Conservation (phyloP, 53 echinoderm and acorn worm species). For the Stichopus horrens region DNA sequence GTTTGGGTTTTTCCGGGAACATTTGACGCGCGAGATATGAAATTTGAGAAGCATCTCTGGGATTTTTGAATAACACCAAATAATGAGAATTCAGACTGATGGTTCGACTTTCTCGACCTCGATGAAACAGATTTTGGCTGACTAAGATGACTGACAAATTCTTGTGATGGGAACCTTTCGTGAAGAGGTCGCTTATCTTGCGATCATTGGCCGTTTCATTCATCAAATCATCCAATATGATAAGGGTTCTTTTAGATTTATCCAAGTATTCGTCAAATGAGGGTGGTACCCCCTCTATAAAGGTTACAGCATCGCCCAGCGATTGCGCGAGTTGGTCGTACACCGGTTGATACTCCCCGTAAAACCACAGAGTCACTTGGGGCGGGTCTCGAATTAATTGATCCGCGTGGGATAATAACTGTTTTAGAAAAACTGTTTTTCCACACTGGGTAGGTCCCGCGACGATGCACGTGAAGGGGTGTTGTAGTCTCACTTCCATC, state of each 20-base stretch:
- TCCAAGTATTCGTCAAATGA: constrained; percentile 58
- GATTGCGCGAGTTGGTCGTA: constrained; percentile 56
- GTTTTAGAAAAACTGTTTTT: constrained; percentile 65
- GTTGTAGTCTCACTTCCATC: constrained; percentile 37
- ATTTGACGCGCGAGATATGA: constrained; percentile 68
- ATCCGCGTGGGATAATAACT: constrained; percentile 44
- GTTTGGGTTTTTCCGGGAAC: constrained; percentile 62
- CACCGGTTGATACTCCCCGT: constrained; percentile 70
- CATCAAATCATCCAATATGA: constrained; percentile 77
- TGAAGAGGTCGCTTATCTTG: constrained; percentile 63
- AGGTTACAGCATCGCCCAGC: constrained; percentile 44
- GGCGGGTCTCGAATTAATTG: constrained; percentile 51
- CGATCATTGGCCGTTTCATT: constrained; percentile 55
- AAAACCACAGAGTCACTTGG: constrained; percentile 68
- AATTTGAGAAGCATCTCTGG: constrained; percentile 76
- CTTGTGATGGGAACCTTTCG: constrained; percentile 75
- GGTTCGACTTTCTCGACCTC: constrained; percentile 73
- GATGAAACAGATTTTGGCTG: constrained; percentile 71
- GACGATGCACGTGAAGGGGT: constrained; percentile 42
- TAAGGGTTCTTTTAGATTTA: constrained; percentile 44
- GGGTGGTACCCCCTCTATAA: constrained; percentile 59
- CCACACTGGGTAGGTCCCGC: constrained; percentile 65
- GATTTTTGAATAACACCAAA: constrained; percentile 76
- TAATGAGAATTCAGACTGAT: constrained; percentile 77
- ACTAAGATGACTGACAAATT: constrained; percentile 82